phyloP scores from a whole-genome alignment of 2,113 vertebrate species.

The Cinclus cinclus region DNA sequence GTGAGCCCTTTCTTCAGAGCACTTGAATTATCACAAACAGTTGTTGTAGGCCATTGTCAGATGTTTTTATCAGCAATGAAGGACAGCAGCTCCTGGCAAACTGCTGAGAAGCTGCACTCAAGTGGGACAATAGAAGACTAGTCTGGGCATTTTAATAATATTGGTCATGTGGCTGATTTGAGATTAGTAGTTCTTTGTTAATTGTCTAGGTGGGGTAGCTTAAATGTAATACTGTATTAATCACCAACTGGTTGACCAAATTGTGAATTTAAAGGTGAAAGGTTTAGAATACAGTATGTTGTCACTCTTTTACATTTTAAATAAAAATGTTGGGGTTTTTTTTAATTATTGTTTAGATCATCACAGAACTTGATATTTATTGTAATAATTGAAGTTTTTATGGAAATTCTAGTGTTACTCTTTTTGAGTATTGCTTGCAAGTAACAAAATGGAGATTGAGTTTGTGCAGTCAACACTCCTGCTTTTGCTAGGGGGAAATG shows the following conservation, averaged over 20 bases:
- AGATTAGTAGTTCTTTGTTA: conserved; percentile 42
- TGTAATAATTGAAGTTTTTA: neutral
- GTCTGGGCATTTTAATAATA: conserved; percentile 42
- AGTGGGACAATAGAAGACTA: neutral
- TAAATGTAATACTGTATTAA: conserved; percentile 65
- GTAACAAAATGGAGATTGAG: neutral
- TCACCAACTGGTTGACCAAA: conserved; percentile 46
- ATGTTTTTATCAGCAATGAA: neutral
- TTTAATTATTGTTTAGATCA: conserved; percentile 41
- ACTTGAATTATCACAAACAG: neutral
- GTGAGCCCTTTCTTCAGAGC: conserved; percentile 50
- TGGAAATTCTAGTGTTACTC: neutral
- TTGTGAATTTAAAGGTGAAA: conserved; percentile 28
- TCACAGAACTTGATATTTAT: conserved; percentile 7
- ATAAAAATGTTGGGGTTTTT: conserved; percentile 55
- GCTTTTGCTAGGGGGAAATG: neutral
- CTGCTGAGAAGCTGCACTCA: conserved; percentile 19
- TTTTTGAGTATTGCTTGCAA: neutral
- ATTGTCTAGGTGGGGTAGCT: conserved; percentile 54
- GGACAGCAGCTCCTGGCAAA: conserved; percentile 21
- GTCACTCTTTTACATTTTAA: conserved; percentile 49
- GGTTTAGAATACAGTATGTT: neutral
- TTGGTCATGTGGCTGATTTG: neutral
- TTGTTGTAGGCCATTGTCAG: neutral
- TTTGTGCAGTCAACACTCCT: neutral